phyloP scores from a whole-genome alignment of 2,888 invertebrate genomes.

The Clanis bilineata region DNA sequence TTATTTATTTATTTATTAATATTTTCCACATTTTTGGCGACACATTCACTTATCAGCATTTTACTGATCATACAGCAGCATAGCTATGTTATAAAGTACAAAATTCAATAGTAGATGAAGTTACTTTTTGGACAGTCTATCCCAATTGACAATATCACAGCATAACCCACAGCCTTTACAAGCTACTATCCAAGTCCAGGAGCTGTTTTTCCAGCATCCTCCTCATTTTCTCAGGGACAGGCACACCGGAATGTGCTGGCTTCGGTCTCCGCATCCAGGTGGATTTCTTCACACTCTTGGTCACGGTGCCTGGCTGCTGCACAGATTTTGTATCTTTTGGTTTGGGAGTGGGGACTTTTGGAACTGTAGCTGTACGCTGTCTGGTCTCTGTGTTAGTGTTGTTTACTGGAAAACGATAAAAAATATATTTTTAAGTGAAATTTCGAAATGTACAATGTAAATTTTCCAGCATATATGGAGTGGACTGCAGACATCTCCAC shows the following conservation, averaged over 20 bases:
- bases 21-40: too few species aligned
- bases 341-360: slow-evolving; percentile 54
- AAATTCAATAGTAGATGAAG: too few species aligned
- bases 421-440: not conserved
- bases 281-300: slow-evolving; percentile 58
- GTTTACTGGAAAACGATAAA: slow-evolving; percentile 40
- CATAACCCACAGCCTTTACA: slow-evolving; percentile 30
- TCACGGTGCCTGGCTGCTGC: slow-evolving; percentile 45
- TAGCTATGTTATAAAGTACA: too few species aligned
- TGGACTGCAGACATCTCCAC: too few species aligned
- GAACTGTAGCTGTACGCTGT: slow-evolving; percentile 49
- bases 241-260: slow-evolving; percentile 72
- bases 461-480: too few species aligned
- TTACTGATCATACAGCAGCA: too few species aligned
- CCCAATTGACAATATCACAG: too few species aligned
- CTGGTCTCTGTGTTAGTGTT: slow-evolving; percentile 34
- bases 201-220: slow-evolving; percentile 51
- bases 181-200: slow-evolving; percentile 42
- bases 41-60: too few species aligned
- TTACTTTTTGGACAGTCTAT: too few species aligned
- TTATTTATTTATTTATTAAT: too few species aligned
- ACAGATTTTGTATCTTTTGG: slow-evolving; percentile 53
- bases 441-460: too few species aligned
- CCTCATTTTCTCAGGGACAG: slow-evolving; percentile 70
- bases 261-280: slow-evolving; percentile 60